Evolutionary conservation across 2,113 vertebrate genomes (phyloP).

Genomic region (Calonectris borealis): DNA sequence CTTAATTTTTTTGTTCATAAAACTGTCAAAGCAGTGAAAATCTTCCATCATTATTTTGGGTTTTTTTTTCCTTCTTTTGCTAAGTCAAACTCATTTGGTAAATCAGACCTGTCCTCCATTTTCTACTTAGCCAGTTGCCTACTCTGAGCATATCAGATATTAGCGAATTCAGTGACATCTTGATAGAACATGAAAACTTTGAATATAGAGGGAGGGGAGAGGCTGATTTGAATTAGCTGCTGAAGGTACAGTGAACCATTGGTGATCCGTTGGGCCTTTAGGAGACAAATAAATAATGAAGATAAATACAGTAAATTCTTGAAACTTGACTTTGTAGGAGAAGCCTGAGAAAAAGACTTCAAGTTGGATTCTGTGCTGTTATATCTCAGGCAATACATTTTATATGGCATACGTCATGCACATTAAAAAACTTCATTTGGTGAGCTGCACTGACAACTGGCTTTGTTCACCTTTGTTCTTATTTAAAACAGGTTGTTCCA

Average conservation of each 20-base stretch:
- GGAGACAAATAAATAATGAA: neutral
- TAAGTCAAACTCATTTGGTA: neutral
- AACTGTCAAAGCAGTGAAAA: neutral
- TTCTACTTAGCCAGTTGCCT: neutral
- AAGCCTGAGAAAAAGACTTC: neutral
- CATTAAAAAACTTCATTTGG: conserved; percentile 28
- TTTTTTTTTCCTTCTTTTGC: neutral
- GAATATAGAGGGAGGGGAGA: neutral
- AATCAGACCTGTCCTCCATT: neutral
- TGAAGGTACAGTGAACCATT: neutral
- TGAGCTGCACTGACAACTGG: conserved; percentile 15
- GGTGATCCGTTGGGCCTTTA: neutral
- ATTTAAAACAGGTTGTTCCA: conserved; percentile 62
- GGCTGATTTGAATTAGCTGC: neutral
- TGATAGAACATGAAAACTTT: neutral
- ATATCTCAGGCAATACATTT: conserved; percentile 43
- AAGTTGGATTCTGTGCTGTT: neutral
- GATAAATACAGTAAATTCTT: conserved; percentile 32
- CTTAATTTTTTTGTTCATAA: neutral
- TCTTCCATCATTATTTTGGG: neutral
- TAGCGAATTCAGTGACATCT: neutral
- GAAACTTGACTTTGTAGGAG: conserved; percentile 15
- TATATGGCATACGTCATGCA: conserved; percentile 20
- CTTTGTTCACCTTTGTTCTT: conserved; percentile 36
- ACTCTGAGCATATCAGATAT: neutral